A percentile compares a stretch with the other conserved stretches of the same genome.
Conservation (phyloP, 2,888 invertebrate genomes). For the Drosophila mettleri region DNA sequence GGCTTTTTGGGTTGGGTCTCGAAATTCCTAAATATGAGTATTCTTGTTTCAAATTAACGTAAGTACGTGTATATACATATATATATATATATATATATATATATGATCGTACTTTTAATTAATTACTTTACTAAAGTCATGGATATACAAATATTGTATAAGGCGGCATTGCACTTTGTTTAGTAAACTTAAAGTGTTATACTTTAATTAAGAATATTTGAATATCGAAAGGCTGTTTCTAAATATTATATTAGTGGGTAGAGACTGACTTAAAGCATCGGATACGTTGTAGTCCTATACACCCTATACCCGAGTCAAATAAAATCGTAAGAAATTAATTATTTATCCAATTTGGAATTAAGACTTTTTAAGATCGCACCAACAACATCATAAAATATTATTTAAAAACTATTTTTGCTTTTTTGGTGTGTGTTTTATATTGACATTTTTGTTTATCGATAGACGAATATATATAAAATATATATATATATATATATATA, state of each 20-base stretch:
- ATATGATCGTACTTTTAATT: constrained; percentile 26
- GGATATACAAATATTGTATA: constrained; percentile 61
- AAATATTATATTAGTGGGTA: too few relatives aligned
- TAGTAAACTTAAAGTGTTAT: constrained; percentile 31
- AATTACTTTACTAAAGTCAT: constrained; percentile 18
- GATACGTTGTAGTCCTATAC: constrained; percentile 2
- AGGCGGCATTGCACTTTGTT: constrained; percentile 48
- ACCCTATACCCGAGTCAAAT: constrained; percentile 9
- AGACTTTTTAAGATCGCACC: constrained; percentile 1
- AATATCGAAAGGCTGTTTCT: constrained; percentile 12
- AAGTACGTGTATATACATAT: constrained; percentile 18
- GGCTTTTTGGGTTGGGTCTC: constrained; percentile 28
- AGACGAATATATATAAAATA: background rate
- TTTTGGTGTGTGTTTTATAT: constrained; percentile 4
- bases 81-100: background rate
- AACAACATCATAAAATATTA: background rate
- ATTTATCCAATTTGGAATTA: constrained; percentile 10
- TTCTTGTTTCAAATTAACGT: constrained; percentile 40
- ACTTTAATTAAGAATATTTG: constrained; percentile 10
- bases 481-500: background rate
- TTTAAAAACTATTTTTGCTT: background rate
- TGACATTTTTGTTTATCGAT: background rate
- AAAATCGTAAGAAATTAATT: background rate
- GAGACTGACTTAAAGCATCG: constrained; percentile 8
- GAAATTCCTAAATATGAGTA: constrained; percentile 53